These are phyloP conservation scores for Ericerus pela DNA, from an alignment of 1,140 invertebrate genomes.

Conservation along the genomic window DNA sequence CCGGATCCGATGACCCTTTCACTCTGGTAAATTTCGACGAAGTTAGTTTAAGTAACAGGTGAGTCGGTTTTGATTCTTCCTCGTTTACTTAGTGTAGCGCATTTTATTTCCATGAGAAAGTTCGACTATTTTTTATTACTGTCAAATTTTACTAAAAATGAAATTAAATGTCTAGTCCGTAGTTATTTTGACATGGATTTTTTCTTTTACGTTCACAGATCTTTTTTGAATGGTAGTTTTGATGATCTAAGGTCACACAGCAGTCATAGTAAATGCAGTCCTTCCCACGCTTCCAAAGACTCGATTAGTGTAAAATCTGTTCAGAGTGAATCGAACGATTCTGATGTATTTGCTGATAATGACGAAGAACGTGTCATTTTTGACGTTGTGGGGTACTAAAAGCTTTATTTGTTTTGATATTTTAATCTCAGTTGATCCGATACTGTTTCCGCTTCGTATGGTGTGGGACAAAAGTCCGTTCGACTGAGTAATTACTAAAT, in stretches of 20 bases:
- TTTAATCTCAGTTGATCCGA: neutral
- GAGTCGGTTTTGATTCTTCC: neutral
- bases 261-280: conserved; percentile 2
- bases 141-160: neutral
- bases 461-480: neutral
- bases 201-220: conserved; percentile 11
- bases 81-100: neutral
- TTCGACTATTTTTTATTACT: neutral
- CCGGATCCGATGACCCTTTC: neutral
- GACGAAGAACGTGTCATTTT: conserved; percentile 17
- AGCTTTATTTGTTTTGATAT: conserved; percentile 11
- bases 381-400: conserved; percentile 20
- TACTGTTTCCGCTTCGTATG: neutral
- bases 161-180: too few species aligned
- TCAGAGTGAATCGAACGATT: conserved; percentile 15
- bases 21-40: conserved; percentile 3
- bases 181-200: neutral
- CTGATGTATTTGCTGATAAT: conserved; percentile 11
- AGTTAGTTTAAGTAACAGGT: neutral
- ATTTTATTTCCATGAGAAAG: neutral
- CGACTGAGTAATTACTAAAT: too few species aligned
- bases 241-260: conserved; percentile 22
- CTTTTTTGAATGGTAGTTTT: conserved; percentile 22
- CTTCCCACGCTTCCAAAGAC: conserved; percentile 14
- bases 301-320: conserved; percentile 16